These are phyloP conservation scores for Solenopsis invicta DNA, from an alignment of 1,140 invertebrate species.

Conservation along the genomic window DNA sequence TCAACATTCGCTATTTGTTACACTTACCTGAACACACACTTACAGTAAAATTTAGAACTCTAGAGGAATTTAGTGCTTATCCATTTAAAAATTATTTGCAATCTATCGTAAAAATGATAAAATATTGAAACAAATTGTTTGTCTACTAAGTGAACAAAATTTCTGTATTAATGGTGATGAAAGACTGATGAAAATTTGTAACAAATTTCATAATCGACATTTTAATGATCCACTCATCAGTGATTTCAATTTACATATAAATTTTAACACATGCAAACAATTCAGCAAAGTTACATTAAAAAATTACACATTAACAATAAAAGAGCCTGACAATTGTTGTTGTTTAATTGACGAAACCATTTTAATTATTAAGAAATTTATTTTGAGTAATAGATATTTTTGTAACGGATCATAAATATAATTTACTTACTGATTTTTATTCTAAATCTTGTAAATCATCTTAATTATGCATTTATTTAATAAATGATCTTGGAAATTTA, in stretches of 20 bases:
- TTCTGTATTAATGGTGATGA: not conserved
- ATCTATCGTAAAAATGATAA: conserved; percentile 11
- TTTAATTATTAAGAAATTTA: too few relatives aligned
- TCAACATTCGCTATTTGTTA: not conserved
- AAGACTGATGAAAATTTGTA: not conserved
- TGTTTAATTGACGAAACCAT: not conserved
- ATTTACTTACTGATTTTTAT: too few relatives aligned
- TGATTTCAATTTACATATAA: not conserved
- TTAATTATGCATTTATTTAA: too few relatives aligned
- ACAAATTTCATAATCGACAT: not conserved
- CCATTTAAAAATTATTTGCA: conserved; percentile 22
- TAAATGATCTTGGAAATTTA: too few relatives aligned
- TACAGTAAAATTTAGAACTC: not conserved
- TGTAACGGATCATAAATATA: too few relatives aligned
- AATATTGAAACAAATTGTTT: conserved; percentile 19
- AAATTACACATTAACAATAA: not conserved
- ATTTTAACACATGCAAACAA: not conserved
- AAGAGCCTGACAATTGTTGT: not conserved
- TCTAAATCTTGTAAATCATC: too few relatives aligned
- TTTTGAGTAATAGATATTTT: too few relatives aligned
- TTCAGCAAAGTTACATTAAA: conserved; percentile 12
- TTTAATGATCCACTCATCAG: conserved; percentile 1
- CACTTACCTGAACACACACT: not conserved
- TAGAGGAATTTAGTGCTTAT: not conserved
- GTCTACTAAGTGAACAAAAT: conserved; percentile 9